Base-by-base conservation (phyloP, 2,888 invertebrate genomes). In the Rhaphigaster nebulosa region DNA sequence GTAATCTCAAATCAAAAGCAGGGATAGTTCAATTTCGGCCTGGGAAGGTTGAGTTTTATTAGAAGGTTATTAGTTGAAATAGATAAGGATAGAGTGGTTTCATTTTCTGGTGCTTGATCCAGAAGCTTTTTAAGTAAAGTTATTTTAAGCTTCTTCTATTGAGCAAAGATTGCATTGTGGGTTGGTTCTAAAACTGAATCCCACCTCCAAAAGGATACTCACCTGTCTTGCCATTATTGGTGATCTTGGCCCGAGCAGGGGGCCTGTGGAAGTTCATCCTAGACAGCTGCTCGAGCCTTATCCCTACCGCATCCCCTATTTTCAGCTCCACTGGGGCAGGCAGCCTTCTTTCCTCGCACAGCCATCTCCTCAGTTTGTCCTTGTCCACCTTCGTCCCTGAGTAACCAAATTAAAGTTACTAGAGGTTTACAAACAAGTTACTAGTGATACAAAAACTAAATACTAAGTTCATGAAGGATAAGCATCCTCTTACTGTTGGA, bases 141-240 rank as follows among this genome's bases (percentile, higher is more conserved):
- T 23, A 6, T 45, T 45, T 45, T 45, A 45, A n/a, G 26, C 6
- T 26, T 26, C 26, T 56, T 26, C 26, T 60, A 13, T 60, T 10
- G 12, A n/a, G 60, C 1, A 10, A 60, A 38, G 38, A 84, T 38
- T 84, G 45, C 23, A 80, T 29, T 80, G n/a, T 45, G 12, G 18
- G 29, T 41, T 26, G 38, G 1, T 23, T 2, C 26, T 2, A 41
- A 23, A 20, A 87, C 23, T 50, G 0, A 18, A 41, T 50, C 15
- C 0, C 26, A 12, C 23, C 12, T 45, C 26, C 0, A 15, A n/a
- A 34, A 38, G 5, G 38, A 76, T 38, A 41, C 93, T 94, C 93
- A 96, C 96, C 94, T 70, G 96, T 96, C 91, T 95, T 95, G 90
- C 96, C 96, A 29, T 96, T 96, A 92, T 96, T 96, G 0, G 95